phyloP scores from a whole-genome alignment of 2,113 vertebrate genomes.

The Himantopus leucocephalus region DNA sequence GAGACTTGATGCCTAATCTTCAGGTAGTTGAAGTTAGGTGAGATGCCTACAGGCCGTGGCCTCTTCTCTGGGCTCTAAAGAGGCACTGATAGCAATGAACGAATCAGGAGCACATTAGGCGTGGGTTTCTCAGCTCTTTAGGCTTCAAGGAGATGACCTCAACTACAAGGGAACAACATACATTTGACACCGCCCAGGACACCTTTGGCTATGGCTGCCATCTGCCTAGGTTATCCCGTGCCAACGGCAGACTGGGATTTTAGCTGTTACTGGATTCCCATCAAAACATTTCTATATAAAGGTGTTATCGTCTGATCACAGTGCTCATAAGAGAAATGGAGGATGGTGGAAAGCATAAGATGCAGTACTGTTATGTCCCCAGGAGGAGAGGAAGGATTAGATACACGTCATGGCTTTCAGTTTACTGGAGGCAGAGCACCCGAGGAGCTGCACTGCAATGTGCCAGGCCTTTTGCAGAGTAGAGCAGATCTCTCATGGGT shows the following conservation, averaged over 20 bases:
- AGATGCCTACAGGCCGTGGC: neutral
- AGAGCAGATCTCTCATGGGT: neutral
- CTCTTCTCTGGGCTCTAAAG: neutral
- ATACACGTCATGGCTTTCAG: rapidly evolving
- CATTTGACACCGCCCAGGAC: neutral
- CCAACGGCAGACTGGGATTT: neutral
- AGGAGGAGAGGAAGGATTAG: neutral
- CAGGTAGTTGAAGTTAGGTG: neutral
- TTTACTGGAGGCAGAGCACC: neutral
- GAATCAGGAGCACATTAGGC: neutral
- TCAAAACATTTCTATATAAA: rapidly evolving
- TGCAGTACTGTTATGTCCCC: neutral
- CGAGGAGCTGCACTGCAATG: neutral
- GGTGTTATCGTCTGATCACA: neutral
- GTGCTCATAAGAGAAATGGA: neutral
- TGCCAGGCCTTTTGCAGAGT: neutral
- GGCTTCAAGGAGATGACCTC: neutral
- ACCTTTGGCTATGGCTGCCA: neutral
- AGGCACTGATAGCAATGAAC: neutral
- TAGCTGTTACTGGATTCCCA: neutral
- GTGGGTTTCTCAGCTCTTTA: neutral
- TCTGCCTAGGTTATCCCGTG: neutral
- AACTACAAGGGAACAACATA: neutral
- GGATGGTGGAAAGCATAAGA: neutral
- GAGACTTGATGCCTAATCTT: neutral